Base-by-base conservation (phyloP, 2,797 vertebrate genomes). In the Sebastes baramenuke region DNA sequence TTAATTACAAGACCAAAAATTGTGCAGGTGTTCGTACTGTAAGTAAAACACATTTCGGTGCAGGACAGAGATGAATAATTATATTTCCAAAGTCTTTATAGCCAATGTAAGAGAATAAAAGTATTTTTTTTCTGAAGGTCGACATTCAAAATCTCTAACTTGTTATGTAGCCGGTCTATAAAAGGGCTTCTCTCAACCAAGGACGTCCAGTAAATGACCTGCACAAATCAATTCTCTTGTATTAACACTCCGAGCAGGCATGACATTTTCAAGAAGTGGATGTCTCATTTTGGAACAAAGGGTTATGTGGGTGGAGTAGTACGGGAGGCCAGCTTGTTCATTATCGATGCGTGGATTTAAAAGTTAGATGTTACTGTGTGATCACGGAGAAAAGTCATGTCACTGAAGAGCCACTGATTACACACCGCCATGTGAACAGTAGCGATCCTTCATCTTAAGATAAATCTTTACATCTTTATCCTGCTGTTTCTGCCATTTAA, bases 211-310 rank as follows among this genome's bases (percentile, higher is more conserved):
- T 25, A 9, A 75, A 66, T 54, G 30, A 66, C 60, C 67, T 14
- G 54, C 42, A 46, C 14, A 34, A 11, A 65, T 81, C 67, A 38
- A 8, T 66, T 59, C 3, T 10, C 18, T 27, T n/a, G 32, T 38
- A 4, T 58, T 20, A 69, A 38, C 72, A 24, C 55, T n/a, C 12
- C 4, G 18, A 42, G 59, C 59, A 52, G 54, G 38, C 70, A 22
- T 52, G 67, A 76, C 73, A 66, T 82, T 72, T 82, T 34, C 8
- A 1, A 36, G n/a, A 27, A 55, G 62, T 27, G 24, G 55, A 46
- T 32, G 42, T 77, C 54, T 77, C 62, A 61, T 32, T 71, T 38
- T 29, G 60, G 55, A 81, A 59, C 52, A 59, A 66, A 75, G 32
- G 66, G 22, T 60, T 32, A 10, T 27, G 16, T 38, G 29, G 38